Evolutionary conservation across 2,113 vertebrate genomes (phyloP).

Genomic region (Dromiciops gliroides): DNA sequence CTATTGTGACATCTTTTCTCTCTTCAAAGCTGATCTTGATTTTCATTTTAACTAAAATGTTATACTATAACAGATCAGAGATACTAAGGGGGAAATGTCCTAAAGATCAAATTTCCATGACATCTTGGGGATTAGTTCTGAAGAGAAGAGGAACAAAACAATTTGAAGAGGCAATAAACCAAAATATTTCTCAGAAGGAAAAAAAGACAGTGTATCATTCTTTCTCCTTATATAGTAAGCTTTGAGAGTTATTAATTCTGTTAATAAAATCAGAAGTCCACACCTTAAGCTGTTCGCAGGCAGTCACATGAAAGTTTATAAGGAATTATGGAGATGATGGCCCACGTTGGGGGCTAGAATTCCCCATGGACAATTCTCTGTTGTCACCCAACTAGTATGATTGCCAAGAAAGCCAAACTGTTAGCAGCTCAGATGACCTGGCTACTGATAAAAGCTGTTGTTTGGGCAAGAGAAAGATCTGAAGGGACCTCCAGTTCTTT

Average conservation of each 20-base stretch:
- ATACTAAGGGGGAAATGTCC: background rate
- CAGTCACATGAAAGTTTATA: background rate
- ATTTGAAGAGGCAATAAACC: background rate
- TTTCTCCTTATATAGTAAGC: background rate
- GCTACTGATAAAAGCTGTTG: conserved; percentile 13
- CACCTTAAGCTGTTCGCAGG: too few species aligned
- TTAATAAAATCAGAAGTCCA: conserved; percentile 11
- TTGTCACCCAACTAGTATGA: background rate
- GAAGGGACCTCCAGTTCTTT: background rate
- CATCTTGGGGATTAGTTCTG: background rate
- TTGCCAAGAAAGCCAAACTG: background rate
- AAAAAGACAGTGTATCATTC: background rate
- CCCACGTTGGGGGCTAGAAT: background rate
- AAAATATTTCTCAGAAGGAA: background rate
- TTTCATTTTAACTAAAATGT: conserved; percentile 26
- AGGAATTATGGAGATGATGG: background rate
- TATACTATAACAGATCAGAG: background rate
- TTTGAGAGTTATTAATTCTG: conserved; percentile 2
- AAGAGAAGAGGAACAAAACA: background rate
- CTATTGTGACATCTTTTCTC: background rate
- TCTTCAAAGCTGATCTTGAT: background rate
- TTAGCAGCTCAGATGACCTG: background rate
- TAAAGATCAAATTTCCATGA: background rate
- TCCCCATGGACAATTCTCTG: background rate
- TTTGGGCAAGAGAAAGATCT: background rate